Evolutionary conservation across 2,888 invertebrate genomes (phyloP), one percentile per base, ranked within the genome.

Genomic region (Drosophila sordidapex): DNA sequence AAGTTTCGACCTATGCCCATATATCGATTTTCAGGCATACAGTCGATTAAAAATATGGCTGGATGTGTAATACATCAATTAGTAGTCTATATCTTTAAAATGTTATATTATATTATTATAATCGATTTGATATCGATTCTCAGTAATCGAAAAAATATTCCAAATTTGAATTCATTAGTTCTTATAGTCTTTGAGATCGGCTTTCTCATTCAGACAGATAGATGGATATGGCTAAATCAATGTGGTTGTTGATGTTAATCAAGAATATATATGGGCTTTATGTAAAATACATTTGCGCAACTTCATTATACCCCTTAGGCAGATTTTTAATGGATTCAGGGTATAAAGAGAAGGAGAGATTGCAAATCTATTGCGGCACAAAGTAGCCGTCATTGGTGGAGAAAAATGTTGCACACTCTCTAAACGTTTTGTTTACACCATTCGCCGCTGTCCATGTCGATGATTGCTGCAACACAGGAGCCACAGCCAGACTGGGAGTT

Each of bases 401-500:
- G 54, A 31, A 33, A 69, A 63, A 64, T 76, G 86, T 67, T 73
- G 66, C 61, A 70, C 69, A 73, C 75, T 66, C 82, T 83, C 78
- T 84, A 84, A 84, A 79, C 72, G 88, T 64, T 87, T 85, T 85
- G 86, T 85, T 87, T 85, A 86, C 84, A 80, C 69, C 70, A 66
- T 72, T 59, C 66, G 49, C 61, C 61, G 69, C 62, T 79, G 79
- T 64, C 65, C 74, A 70, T 70, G 65, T 59, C 25, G 43, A 57
- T 57, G 57, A 57, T 57, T 57, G 43, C 43, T 56, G 64, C 74
- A 75, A 62, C 31, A 36, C 52, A 40, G 51, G 49, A 57, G 38
- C 31, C 21, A 49, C 35, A 38, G n/a, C 18, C 13, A n/a, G 38
- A 56, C 38, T 25, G 25, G 38, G 4, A 38, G 62, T 43, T 25